Percentiles rank a stretch among this genome's conserved stretches.
phyloP scores from a whole-genome alignment of 1,140 invertebrate genomes.

The Sycophaga agraensis region DNA sequence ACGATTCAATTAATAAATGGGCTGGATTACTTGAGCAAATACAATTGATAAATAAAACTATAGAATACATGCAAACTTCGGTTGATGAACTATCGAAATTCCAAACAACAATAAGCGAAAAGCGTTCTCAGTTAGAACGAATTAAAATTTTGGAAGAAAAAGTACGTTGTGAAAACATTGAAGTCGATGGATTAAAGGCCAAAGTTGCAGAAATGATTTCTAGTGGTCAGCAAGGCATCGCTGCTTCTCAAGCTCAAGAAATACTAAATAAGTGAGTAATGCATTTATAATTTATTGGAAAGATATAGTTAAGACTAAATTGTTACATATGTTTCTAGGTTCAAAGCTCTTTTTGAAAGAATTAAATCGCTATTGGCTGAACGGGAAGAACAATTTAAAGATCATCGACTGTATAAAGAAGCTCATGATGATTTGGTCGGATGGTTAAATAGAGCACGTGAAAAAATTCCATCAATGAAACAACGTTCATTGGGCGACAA shows the following conservation, averaged over 20 bases:
- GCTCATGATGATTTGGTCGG: conserved; percentile 83
- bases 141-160: conserved; percentile 87
- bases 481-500: conserved; percentile 84
- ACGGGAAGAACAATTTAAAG: conserved; percentile 82
- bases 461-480: conserved; percentile 85
- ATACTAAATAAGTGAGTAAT: conserved; percentile 65
- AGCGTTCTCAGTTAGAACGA: conserved; percentile 80
- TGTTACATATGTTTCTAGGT: conserved; percentile 33
- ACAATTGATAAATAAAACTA: conserved; percentile 79
- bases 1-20: conserved; percentile 89
- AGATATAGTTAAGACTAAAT: conserved; percentile 9
- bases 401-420: conserved; percentile 86
- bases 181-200: conserved; percentile 84
- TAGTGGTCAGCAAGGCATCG: conserved; percentile 79
- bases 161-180: conserved; percentile 86
- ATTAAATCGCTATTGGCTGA: conserved; percentile 66
- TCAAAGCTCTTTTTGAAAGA: conserved; percentile 60
- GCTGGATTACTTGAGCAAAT: conserved; percentile 85
- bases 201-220: conserved; percentile 87
- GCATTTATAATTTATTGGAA: not conserved
- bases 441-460: conserved; percentile 82
- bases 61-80: conserved; percentile 73
- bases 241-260: conserved; percentile 80
- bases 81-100: conserved; percentile 73
- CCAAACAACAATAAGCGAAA: conserved; percentile 81